Conservation (phyloP, 2,888 invertebrate genomes). For the Lamproptera curius region DNA sequence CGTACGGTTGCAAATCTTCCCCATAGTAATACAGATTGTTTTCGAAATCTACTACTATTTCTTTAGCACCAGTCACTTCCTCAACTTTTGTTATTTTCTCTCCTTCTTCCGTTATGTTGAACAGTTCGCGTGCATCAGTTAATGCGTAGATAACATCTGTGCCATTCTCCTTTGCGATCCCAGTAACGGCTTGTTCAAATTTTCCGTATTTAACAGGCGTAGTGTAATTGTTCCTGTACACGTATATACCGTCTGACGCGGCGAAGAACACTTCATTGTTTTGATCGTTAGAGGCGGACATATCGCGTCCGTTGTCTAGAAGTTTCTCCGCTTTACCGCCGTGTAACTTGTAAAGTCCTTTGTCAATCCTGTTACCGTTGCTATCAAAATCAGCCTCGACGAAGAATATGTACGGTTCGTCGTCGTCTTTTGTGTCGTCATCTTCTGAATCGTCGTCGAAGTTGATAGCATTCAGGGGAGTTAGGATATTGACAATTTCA, state of each 20-base stretch:
- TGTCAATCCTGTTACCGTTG: constrained; percentile 30
- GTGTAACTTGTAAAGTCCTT: constrained; percentile 39
- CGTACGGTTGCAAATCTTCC: constrained; percentile 16
- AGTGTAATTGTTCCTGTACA: constrained; percentile 33
- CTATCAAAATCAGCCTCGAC: constrained; percentile 35
- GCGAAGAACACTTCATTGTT: constrained; percentile 41
- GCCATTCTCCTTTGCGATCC: constrained; percentile 41
- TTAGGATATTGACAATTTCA: constrained; percentile 38
- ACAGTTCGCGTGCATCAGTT: constrained; percentile 22
- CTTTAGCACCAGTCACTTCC: constrained; percentile 13
- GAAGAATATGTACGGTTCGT: constrained; percentile 31
- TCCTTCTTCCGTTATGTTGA: constrained; percentile 21
- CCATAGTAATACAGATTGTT: constrained; percentile 24
- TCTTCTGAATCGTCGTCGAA: constrained; percentile 30
- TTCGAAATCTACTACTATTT: constrained; percentile 23
- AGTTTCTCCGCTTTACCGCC: constrained; percentile 34
- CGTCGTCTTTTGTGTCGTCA: constrained; percentile 22
- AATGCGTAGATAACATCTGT: constrained; percentile 25
- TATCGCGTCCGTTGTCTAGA: constrained; percentile 41
- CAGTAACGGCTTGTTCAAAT: constrained; percentile 31
- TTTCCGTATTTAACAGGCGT: constrained; percentile 45
- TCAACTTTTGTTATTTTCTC: constrained; percentile 14
- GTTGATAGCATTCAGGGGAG: constrained; percentile 39
- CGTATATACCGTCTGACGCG: constrained; percentile 46
- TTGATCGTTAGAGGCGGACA: constrained; percentile 36